Evolutionary conservation across 2,113 vertebrate species (phyloP), one percentile per base, ranked within the genome.

Genomic region (Hyperopisus bebe): DNA sequence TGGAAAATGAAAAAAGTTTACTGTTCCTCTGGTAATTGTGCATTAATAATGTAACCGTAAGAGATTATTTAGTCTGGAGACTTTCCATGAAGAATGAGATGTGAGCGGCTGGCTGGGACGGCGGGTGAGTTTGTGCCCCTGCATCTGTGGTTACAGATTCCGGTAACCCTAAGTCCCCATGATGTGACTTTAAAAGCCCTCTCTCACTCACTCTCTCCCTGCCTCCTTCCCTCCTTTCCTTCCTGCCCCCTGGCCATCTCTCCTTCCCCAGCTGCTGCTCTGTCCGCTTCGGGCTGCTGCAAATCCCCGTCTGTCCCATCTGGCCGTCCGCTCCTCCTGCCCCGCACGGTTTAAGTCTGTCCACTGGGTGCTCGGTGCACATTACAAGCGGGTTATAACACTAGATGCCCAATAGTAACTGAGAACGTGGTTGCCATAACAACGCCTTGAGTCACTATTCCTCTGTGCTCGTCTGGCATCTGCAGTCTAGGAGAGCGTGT

Each of bases 401-500:
- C 62, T 70, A 3, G 10, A 27, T 70, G 62, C 27, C 62, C 62
- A 70, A 70, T 31, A 70, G 62, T 11, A 66, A 11, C 10, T 70
- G 62, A 27, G 62, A 1, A 31, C 9, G 3, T 27, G n/a, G 62
- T 70, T 70, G 27, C 62, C 27, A 2, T 70, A 70, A 70, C n/a
- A 13, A 27, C n/a, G 17, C 74, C 35, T 80, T 2, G 31, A 77
- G 31, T 77, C 31, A 0, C 31, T n/a, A 19, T 39, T 80, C 74
- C 70, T 39, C 70, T 0, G 70, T 77, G 15, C 70, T 39, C 5
- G 70, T 77, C 31, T 74, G 11, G 35, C 31, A 11, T 77, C 17
- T 42, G 74, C 74, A 19, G 74, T 21, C 19, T 95, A 94, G 93
- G 95, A 94, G 93, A 95, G 95, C 95, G 95, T 94, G 93, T 91